These are phyloP conservation scores for Amphipyra tragopoginis DNA, from an alignment of 2,888 invertebrate species.

Conservation along the genomic window DNA sequence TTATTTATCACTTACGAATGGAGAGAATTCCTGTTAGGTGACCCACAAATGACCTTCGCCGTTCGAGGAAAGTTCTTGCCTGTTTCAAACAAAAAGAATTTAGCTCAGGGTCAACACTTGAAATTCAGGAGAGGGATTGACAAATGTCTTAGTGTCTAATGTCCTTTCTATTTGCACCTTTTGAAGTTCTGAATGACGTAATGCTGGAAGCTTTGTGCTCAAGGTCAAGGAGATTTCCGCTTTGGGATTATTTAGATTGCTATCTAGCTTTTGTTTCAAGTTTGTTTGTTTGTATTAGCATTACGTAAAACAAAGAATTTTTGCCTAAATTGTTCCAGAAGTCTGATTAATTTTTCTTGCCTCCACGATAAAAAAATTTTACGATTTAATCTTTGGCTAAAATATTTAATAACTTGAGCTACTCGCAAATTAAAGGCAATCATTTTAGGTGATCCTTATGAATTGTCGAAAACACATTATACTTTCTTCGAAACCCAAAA, in stretches of 20 bases:
- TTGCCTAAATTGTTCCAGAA: no score
- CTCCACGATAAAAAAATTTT: no score
- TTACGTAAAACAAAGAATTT: no score
- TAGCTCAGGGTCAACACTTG: conserved; percentile 40
- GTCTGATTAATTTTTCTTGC: no score
- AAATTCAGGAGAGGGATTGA: conserved; percentile 39
- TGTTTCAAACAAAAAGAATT: conserved; percentile 25
- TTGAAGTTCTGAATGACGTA: conserved; percentile 21
- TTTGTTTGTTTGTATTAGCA: no score
- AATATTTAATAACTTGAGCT: no score
- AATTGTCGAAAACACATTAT: no score
- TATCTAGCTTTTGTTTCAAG: no score
- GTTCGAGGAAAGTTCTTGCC: conserved; percentile 5
- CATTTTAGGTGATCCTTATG: no score
- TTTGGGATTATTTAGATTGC: not conserved
- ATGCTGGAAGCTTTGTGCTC: conserved; percentile 15
- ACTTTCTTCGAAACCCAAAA: no score
- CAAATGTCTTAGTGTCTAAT: conserved; percentile 45
- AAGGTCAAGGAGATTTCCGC: not conserved
- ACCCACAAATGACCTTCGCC: conserved; percentile 12
- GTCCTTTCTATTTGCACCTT: conserved; percentile 32
- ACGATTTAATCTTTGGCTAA: no score
- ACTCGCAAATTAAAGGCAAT: no score
- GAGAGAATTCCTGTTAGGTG: conserved; percentile 1
- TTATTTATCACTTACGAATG: not conserved